Percentiles rank a stretch among this genome's conserved stretches.
Evolutionary conservation across 1,140 invertebrate species (phyloP).

Genomic region (Arion vulgaris): DNA sequence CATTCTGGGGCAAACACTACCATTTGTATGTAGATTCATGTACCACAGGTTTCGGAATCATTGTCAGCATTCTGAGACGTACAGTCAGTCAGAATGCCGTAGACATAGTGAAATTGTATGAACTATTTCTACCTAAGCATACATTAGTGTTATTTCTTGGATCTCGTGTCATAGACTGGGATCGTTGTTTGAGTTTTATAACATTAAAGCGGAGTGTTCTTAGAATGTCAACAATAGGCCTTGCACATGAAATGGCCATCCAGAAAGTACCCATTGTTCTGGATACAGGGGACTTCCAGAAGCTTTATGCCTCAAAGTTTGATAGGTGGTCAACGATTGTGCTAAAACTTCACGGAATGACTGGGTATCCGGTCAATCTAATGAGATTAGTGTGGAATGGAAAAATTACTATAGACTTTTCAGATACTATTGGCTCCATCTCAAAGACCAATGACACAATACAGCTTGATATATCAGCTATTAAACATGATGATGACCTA

Average conservation of each 20-base stretch:
- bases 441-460: conserved; percentile 39
- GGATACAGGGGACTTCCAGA: conserved; percentile 51
- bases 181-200: conserved; percentile 57
- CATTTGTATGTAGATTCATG: conserved; percentile 62
- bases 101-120: conserved; percentile 54
- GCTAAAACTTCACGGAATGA: conserved; percentile 63
- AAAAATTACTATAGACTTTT: conserved; percentile 51
- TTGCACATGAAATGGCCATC: conserved; percentile 51
- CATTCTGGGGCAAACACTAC: conserved; percentile 65
- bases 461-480: conserved; percentile 54
- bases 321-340: conserved; percentile 65
- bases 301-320: conserved; percentile 57
- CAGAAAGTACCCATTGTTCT: conserved; percentile 55
- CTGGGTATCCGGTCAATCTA: conserved; percentile 63
- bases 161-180: conserved; percentile 50
- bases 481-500: conserved; percentile 53
- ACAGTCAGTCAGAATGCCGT: conserved; percentile 54
- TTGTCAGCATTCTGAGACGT: conserved; percentile 53
- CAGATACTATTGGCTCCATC: conserved; percentile 51
- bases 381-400: conserved; percentile 54
- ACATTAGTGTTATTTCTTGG: conserved; percentile 54
- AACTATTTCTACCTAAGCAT: conserved; percentile 61
- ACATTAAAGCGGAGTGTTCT: conserved; percentile 53
- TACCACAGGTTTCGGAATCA: conserved; percentile 56
- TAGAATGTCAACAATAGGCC: conserved; percentile 55